Percentiles rank a stretch among this genome's conserved stretches.
Conservation (phyloP, 2,888 invertebrate genomes). For the Melanchra persicariae region DNA sequence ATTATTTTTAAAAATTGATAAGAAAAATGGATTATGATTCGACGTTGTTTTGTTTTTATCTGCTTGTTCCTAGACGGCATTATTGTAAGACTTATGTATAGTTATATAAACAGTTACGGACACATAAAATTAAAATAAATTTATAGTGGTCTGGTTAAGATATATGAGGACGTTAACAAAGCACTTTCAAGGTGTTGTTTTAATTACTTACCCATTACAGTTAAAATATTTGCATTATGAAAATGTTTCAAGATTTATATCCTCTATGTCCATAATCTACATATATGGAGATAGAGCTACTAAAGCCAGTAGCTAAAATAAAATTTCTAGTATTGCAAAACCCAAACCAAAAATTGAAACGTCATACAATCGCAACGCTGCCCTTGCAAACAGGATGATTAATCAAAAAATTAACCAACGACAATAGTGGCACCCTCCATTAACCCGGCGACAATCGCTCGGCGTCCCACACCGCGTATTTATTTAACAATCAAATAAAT, state of each 20-base stretch:
- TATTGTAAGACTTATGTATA: conserved; percentile 1
- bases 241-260: neutral
- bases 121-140: conserved; percentile 24
- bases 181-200: conserved; percentile 34
- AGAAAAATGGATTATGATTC: conserved; percentile 60
- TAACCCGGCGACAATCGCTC: conserved; percentile 85
- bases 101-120: conserved; percentile 16
- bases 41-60: conserved; percentile 33
- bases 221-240: conserved; percentile 16
- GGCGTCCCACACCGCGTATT: conserved; percentile 89
- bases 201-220: conserved; percentile 18
- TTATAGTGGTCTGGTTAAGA: conserved; percentile 19
- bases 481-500: conserved; percentile 91
- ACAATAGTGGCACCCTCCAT: conserved; percentile 87
- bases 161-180: conserved; percentile 20
- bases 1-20: conserved; percentile 75
- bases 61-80: conserved; percentile 21
- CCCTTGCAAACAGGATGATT: conserved; percentile 86
- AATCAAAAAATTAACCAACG: conserved; percentile 91
- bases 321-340: conserved; percentile 61
- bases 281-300: neutral
- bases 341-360: conserved; percentile 74
- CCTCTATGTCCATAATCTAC: neutral
- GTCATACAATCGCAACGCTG: conserved; percentile 82
- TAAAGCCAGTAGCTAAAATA: neutral